Evolutionary conservation across 2,888 invertebrate genomes (phyloP).

Genomic region (Galerucella nymphaeae): DNA sequence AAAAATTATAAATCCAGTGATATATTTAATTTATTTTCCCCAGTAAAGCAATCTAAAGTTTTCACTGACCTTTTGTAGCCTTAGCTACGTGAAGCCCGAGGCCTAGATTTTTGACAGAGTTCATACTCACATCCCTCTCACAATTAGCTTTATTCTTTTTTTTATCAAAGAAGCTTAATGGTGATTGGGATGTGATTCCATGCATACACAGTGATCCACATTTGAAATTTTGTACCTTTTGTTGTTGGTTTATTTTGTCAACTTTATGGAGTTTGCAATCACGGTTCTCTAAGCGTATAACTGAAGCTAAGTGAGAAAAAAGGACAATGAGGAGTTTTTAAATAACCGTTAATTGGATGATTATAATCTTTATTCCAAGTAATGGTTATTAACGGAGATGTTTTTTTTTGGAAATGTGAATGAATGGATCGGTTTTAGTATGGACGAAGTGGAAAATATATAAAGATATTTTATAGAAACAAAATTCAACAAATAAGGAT

Average conservation of each 20-base stretch:
- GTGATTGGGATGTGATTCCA: slow-evolving; percentile 47
- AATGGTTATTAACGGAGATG: slow-evolving; percentile 5
- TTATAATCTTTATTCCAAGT: slow-evolving; percentile 2
- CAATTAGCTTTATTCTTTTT: slow-evolving; percentile 42
- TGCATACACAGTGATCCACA: slow-evolving; percentile 56
- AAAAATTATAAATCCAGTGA: slow-evolving; percentile 28
- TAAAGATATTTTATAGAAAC: neutral
- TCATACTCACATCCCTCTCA: slow-evolving; percentile 48
- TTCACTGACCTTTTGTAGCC: slow-evolving; percentile 65
- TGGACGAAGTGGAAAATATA: neutral
- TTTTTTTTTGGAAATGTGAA: slow-evolving; percentile 17
- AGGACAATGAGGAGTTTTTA: slow-evolving; percentile 22
- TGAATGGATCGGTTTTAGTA: slow-evolving; percentile 24
- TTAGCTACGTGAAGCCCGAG: slow-evolving; percentile 64
- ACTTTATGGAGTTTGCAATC: slow-evolving; percentile 49
- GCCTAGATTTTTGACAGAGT: slow-evolving; percentile 55
- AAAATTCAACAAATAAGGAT: neutral
- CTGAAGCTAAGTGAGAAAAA: slow-evolving; percentile 33
- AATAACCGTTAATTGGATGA: slow-evolving; percentile 17
- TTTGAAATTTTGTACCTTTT: slow-evolving; percentile 26
- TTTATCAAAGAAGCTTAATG: slow-evolving; percentile 16
- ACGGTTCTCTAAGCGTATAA: slow-evolving; percentile 46
- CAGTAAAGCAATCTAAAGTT: slow-evolving; percentile 47
- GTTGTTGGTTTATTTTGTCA: slow-evolving; percentile 28
- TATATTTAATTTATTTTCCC: slow-evolving; percentile 51